A percentile compares a stretch with the other conserved stretches of the same genome.
phyloP scores from a whole-genome alignment of 2,113 vertebrate species.

The Plectropomus leopardus region DNA sequence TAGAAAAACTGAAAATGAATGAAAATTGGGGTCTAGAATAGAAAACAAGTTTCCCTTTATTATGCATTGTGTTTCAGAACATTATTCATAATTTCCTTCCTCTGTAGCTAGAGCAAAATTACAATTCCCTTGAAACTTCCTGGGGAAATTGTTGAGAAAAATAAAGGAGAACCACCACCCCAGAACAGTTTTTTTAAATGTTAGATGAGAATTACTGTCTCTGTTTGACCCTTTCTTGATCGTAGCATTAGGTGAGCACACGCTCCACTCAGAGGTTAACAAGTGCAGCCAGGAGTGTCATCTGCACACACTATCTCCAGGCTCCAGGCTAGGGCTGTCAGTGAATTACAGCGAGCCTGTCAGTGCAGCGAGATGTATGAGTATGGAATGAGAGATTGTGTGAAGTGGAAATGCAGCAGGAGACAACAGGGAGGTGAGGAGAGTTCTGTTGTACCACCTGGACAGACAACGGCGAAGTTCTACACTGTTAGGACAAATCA shows the following conservation, averaged over 20 bases:
- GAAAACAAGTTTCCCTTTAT: too few relatives aligned
- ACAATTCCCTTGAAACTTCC: background rate
- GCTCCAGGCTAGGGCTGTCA: background rate
- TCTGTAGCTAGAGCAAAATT: background rate
- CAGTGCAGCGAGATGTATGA: background rate
- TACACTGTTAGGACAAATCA: conserved; percentile 55
- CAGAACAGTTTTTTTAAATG: background rate
- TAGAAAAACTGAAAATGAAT: too few relatives aligned
- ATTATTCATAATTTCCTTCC: background rate
- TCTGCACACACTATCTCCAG: background rate
- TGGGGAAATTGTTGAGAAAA: background rate
- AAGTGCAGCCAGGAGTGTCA: background rate
- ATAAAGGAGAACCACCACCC: background rate
- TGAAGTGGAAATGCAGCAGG: conserved; percentile 1
- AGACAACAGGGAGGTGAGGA: background rate
- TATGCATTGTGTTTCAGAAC: background rate
- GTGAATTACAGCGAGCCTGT: background rate
- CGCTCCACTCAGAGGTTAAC: background rate
- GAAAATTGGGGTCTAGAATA: too few relatives aligned
- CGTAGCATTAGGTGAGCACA: background rate
- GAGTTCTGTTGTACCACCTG: conserved; percentile 3
- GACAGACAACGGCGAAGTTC: conserved; percentile 18
- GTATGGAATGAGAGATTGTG: background rate
- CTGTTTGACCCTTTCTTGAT: background rate
- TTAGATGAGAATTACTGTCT: background rate